Conservation (phyloP, 2,113 vertebrate genomes). For the Dicerorhinus sumatrensis region DNA sequence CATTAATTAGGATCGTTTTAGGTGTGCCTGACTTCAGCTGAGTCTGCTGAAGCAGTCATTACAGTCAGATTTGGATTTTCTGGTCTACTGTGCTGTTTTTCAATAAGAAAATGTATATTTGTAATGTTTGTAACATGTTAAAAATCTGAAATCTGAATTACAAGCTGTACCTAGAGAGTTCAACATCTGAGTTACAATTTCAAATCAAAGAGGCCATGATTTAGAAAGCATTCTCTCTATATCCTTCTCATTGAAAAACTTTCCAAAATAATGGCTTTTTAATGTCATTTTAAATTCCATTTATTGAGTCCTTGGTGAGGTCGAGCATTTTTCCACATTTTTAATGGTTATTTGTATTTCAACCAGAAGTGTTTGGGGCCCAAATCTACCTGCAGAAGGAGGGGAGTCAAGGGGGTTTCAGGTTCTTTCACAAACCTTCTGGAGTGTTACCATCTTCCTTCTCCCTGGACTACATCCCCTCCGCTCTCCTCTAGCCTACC, state of each 20-base stretch:
- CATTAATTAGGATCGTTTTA: background rate
- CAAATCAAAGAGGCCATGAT: background rate
- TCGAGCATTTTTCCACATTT: background rate
- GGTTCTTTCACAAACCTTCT: background rate
- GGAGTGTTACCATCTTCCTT: background rate
- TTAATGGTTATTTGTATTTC: background rate
- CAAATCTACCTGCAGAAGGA: background rate
- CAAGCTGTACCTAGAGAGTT: background rate
- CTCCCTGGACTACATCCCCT: background rate
- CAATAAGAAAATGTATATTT: background rate
- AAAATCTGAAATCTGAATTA: constrained; percentile 22
- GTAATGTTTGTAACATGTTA: background rate
- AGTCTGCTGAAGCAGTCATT: background rate
- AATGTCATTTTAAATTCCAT: background rate
- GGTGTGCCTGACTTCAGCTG: background rate
- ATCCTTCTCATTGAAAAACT: background rate
- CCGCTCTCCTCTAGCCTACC: background rate
- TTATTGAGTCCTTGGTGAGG: background rate
- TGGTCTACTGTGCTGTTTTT: background rate
- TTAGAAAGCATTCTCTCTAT: background rate
- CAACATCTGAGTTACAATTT: constrained; percentile 6
- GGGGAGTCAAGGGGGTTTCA: background rate
- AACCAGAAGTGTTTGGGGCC: background rate
- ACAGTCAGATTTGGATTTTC: background rate
- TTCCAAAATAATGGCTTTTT: background rate